Evolutionary conservation across 1,140 invertebrate genomes (phyloP).

Genomic region (Nilaparvata lugens): DNA sequence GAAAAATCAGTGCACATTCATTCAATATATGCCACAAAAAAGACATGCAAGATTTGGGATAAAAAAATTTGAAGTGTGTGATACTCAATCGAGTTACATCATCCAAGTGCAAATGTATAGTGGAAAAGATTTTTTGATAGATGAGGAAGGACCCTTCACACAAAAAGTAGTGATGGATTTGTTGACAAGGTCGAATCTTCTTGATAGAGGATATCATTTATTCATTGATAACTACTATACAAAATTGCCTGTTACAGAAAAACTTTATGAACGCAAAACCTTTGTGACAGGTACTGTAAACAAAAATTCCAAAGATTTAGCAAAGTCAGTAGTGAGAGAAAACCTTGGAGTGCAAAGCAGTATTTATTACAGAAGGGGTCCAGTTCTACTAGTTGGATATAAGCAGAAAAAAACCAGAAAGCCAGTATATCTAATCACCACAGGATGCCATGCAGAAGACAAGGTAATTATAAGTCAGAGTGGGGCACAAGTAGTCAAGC

Average conservation of each 20-base stretch:
- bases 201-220: constrained; percentile 1
- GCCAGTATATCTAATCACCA: constrained; percentile 4
- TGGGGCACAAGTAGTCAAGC: neutral
- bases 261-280: neutral
- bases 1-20: constrained; percentile 10
- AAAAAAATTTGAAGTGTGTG: constrained; percentile 13
- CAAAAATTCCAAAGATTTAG: constrained; percentile 8
- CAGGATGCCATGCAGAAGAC: neutral
- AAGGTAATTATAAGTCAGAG: neutral
- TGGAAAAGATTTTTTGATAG: constrained; percentile 9
- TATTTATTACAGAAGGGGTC: constrained; percentile 3
- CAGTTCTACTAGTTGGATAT: neutral
- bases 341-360: neutral
- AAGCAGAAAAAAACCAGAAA: constrained; percentile 1
- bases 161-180: constrained; percentile 9
- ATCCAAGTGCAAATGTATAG: neutral
- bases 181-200: neutral
- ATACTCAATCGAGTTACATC: constrained; percentile 3
- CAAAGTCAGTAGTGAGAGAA: neutral
- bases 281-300: constrained; percentile 13
- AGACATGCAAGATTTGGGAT: constrained; percentile 5
- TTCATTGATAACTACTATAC: constrained; percentile 8
- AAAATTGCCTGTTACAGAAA: constrained; percentile 4
- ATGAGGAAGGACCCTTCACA: neutral
- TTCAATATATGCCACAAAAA: constrained; percentile 13